Evolutionary conservation across 2,888 invertebrate species (phyloP), one percentile per base, ranked within the genome.

Genomic region (Pheosia gnoma): DNA sequence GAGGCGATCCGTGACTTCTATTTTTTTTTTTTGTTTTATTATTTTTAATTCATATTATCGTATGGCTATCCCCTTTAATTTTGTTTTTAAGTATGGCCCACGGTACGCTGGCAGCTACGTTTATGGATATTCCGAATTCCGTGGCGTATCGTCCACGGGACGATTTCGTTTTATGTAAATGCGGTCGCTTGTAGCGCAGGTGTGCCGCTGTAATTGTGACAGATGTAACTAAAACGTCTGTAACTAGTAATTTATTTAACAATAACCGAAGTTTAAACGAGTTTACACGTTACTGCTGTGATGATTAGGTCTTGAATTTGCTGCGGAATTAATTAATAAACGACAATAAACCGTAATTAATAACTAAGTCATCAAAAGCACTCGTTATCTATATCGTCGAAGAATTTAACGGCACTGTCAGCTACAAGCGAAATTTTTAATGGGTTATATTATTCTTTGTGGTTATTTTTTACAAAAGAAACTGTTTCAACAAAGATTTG

Each of bases 21-120:
- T 92, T 91, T 92, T 93, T 92, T 92, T 25, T 25, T 25, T 0
- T 92, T 91, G 87, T 89, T 92, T 92, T 92, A 91, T 92, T 92
- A 91, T 93, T 93, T 93, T 93, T 93, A 92, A 93, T 93, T 93
- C 93, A 93, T 93, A 93, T 93, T 93, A 93, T 93, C 91, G 92
- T 91, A 89, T 85, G 89, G 92, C 91, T 91, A 91, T 92, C 91
- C 93, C 91, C 93, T 93, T 93, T 93, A 93, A 93, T 93, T 93
- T 93, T 91, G 93, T 92, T 92, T 93, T 93, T 93, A 93, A 93
- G 92, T 93, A 92, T 91, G 92, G 91, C 83, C 87, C 88, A 86
- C 87, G 91, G 90, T 89, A 90, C 92, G 90, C 92, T 92, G 91
- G 81, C 90, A 91, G 92, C 91, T 87, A 92, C 89, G 87, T 91